Evolutionary conservation across 1,140 invertebrate genomes (phyloP).

Genomic region (Drosophila paulistorum): DNA sequence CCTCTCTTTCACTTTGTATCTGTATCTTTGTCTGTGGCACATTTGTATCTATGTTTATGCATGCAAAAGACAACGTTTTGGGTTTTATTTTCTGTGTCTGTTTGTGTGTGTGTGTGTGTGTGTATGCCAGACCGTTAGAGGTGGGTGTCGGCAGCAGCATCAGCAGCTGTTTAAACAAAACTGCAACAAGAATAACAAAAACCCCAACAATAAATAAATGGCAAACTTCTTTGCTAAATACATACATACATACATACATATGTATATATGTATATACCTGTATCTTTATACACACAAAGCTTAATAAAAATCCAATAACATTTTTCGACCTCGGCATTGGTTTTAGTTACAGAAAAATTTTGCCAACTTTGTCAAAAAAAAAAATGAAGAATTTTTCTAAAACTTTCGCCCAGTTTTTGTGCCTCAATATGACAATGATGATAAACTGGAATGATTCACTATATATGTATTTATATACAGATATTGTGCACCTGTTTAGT

Average conservation of each 20-base stretch:
- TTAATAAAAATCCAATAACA: slow-evolving; percentile 73
- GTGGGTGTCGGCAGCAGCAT: slow-evolving; percentile 39
- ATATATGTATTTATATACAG: too few relatives aligned
- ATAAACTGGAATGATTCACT: neutral
- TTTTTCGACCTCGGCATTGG: slow-evolving; percentile 64
- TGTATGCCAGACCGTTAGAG: neutral
- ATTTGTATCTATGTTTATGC: slow-evolving; percentile 64
- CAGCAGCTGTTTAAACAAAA: slow-evolving; percentile 72
- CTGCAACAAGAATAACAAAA: slow-evolving; percentile 34
- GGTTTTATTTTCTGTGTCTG: slow-evolving; percentile 3
- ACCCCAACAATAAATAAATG: slow-evolving; percentile 24
- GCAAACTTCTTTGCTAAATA: slow-evolving; percentile 36
- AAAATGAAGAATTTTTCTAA: slow-evolving; percentile 62
- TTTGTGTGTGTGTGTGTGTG: neutral
- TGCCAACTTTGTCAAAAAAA: slow-evolving; percentile 45
- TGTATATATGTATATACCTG: slow-evolving; percentile 8
- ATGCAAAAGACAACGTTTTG: slow-evolving; percentile 34
- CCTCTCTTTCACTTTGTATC: slow-evolving; percentile 7
- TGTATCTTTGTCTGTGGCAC: slow-evolving; percentile 22
- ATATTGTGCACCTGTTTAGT: neutral
- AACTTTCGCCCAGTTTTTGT: slow-evolving; percentile 30
- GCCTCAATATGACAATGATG: neutral
- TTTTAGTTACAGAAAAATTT: slow-evolving; percentile 62
- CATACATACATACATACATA: slow-evolving; percentile 18
- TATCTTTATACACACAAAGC: slow-evolving; percentile 6